Evolutionary conservation across 2,113 vertebrate genomes (phyloP), one percentile per base, ranked within the genome.

Genomic region (Triplophysa rosa): DNA sequence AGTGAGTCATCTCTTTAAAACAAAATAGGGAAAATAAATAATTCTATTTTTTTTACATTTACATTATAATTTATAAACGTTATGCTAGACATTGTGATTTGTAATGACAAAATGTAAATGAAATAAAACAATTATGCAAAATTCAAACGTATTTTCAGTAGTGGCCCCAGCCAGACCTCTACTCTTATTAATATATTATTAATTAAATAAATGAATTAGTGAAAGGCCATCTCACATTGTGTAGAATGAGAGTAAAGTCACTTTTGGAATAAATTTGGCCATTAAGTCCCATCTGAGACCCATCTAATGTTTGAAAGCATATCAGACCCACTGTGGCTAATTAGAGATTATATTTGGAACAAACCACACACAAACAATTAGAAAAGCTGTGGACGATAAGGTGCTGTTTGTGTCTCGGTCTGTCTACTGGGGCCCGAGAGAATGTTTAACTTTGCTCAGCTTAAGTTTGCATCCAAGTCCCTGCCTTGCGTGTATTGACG

Each of bases 401-500:
- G 14, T 10, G 21, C 23, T 56, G 47, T 77, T 24, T 52, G 24
- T 74, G 54, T 59, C 37, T 23, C 13, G n/a, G 61, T n/a, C 62
- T n/a, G 8, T 71, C 54, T 47, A 17, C 62, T 54, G 54, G 10
- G 61, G 47, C 71, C 29, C 21, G 8, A 42, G 47, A 59, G 61
- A 49, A 33, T 12, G 37, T 67, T 78, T 71, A 74, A 72, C 47
- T 45, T 11, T 67, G 10, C 68, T 21, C 17, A 54, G 70, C 0
- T n/a, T 14, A 58, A 24, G 49, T 78, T 40, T 58, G 77, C 52
- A 66, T 61, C 70, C 61, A 78, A 77, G 85, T 63, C 59, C 79
- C 82, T 85, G 83, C 80, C 78, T 82, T 33, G 64, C 47, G 21
- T 75, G 70, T 63, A 58, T 69, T 61, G n/a, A 29, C 49, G n/a